Conservation (phyloP, 1,140 invertebrate species). For the Paracyclopina nana region DNA sequence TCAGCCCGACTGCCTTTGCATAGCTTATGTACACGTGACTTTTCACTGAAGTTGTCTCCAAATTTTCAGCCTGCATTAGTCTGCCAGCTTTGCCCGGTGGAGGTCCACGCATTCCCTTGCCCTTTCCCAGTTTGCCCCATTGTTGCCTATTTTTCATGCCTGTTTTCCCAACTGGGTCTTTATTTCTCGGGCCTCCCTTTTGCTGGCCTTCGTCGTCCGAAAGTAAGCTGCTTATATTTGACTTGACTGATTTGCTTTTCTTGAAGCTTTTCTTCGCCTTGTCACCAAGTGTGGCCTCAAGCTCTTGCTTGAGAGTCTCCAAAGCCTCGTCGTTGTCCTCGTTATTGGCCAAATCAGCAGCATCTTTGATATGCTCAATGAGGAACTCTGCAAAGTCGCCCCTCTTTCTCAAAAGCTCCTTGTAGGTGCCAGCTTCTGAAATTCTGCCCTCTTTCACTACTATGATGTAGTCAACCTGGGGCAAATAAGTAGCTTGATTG, state of each 20-base stretch:
- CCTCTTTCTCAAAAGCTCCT: conserved; percentile 13
- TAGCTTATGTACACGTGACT: conserved; percentile 62
- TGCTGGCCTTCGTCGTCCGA: no score
- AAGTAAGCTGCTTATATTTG: no score
- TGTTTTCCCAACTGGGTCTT: no score
- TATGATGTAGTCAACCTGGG: conserved; percentile 17
- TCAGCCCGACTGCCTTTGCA: conserved; percentile 56
- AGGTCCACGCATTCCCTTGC: no score
- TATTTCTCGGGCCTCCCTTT: no score
- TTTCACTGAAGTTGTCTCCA: conserved; percentile 6
- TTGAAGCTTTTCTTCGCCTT: no score
- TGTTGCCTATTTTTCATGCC: no score
- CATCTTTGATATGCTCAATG: conserved; percentile 17
- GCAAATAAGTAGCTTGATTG: conserved; percentile 34
- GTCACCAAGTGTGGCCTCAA: neutral
- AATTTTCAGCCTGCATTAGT: neutral
- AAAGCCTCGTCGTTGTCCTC: conserved; percentile 15
- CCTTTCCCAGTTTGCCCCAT: no score
- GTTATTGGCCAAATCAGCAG: no score
- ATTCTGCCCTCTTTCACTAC: conserved; percentile 13
- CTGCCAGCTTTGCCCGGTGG: no score
- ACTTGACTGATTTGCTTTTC: no score
- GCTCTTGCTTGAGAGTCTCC: neutral
- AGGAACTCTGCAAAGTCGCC: conserved; percentile 18
- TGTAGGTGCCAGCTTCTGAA: conserved; percentile 25